Percentiles rank a stretch among this genome's conserved stretches.
These are phyloP conservation scores for Atrina japonica DNA, from an alignment of 2,888 invertebrate genomes.

Conservation along the genomic window DNA sequence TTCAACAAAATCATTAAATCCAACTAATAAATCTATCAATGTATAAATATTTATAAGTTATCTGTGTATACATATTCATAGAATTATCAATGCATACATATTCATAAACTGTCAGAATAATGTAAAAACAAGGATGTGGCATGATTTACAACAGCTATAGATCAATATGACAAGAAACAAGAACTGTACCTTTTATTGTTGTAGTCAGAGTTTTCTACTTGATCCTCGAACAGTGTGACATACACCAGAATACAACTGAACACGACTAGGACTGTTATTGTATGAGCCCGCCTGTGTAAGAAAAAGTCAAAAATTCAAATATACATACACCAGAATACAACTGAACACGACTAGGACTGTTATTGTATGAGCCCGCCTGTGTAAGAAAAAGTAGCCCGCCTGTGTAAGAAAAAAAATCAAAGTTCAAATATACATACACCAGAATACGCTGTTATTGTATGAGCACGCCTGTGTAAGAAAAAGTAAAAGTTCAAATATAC, in stretches of 20 bases:
- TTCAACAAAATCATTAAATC: too few relatives aligned
- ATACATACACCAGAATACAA: slow-evolving; percentile 5
- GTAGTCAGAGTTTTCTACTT: slow-evolving; percentile 79
- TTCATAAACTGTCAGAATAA: background rate
- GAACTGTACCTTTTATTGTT: slow-evolving; percentile 82
- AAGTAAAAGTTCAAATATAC: background rate
- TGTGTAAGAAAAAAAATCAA: background rate
- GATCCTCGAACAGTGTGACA: slow-evolving; percentile 82
- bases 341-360: slow-evolving; percentile 82
- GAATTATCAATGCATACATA: too few relatives aligned
- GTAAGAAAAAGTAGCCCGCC: too few relatives aligned
- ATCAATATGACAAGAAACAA: too few relatives aligned
- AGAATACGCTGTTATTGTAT: slow-evolving; percentile 75
- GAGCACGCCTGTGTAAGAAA: slow-evolving; percentile 81
- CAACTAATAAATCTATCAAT: too few relatives aligned
- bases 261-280: slow-evolving; percentile 82
- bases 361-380: slow-evolving; percentile 83
- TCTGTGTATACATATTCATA: too few relatives aligned
- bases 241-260: slow-evolving; percentile 82
- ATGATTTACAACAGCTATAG: too few relatives aligned
- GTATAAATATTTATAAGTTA: too few relatives aligned
- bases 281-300: slow-evolving; percentile 82
- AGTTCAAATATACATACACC: background rate
- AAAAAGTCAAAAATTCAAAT: background rate
- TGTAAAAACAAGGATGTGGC: background rate